A percentile compares a stretch with the other conserved stretches of the same genome.
These are phyloP conservation scores for Parambassis ranga DNA, from an alignment of 2,797 vertebrate genomes.

Conservation along the genomic window DNA sequence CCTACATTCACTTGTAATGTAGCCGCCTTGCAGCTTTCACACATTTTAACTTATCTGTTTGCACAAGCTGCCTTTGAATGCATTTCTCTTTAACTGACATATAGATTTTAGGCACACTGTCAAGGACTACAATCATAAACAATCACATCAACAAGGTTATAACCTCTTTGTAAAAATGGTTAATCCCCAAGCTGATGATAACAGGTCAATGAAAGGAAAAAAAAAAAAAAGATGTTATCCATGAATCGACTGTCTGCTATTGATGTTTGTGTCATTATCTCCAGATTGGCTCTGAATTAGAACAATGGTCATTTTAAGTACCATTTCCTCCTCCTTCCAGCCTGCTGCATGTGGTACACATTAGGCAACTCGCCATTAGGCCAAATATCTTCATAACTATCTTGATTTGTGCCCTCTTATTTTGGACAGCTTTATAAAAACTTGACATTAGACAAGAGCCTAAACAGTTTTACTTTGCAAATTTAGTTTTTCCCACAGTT, in stretches of 20 bases:
- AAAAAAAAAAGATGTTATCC: constrained; percentile 70
- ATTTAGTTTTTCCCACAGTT: not conserved
- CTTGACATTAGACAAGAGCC: not conserved
- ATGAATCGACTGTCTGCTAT: constrained; percentile 84
- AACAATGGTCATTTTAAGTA: constrained; percentile 80
- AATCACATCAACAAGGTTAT: constrained; percentile 82
- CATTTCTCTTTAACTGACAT: constrained; percentile 80
- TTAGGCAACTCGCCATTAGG: constrained; percentile 74
- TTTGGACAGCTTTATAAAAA: constrained; percentile 32
- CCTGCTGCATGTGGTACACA: constrained; percentile 75
- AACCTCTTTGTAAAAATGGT: constrained; percentile 83
- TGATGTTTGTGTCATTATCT: constrained; percentile 85
- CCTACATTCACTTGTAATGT: not conserved
- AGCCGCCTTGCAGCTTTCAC: not conserved
- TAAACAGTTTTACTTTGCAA: not conserved
- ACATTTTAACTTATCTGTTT: constrained; percentile 28
- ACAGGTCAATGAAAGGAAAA: constrained; percentile 71
- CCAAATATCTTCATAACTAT: constrained; percentile 64
- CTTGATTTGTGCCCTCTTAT: constrained; percentile 47
- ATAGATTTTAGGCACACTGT: constrained; percentile 84
- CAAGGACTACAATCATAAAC: constrained; percentile 91
- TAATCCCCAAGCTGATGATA: constrained; percentile 85
- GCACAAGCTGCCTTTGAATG: constrained; percentile 45
- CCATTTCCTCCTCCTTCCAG: constrained; percentile 73
- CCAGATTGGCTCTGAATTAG: constrained; percentile 86